A percentile compares a stretch with the other conserved stretches of the same genome.
phyloP scores from a whole-genome alignment of 1,140 invertebrate genomes.

The Helicoverpa armigera region DNA sequence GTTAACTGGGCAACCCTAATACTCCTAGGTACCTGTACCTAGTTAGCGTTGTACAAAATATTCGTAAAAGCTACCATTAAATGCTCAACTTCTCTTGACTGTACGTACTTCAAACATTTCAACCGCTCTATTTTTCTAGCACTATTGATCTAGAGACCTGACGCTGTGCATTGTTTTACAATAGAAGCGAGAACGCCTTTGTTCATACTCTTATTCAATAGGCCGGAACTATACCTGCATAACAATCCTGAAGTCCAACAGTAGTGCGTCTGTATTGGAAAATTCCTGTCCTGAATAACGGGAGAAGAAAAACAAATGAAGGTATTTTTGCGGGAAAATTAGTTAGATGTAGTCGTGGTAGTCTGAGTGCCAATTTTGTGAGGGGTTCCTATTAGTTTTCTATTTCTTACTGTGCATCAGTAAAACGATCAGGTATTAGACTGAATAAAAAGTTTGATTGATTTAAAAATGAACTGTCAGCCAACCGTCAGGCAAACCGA shows the following conservation, averaged over 20 bases:
- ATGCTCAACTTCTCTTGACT: not conserved
- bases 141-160: not conserved
- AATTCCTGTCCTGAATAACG: not conserved
- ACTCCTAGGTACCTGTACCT: too few species aligned
- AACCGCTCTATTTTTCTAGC: not conserved
- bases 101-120: not conserved
- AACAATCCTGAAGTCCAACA: too few species aligned
- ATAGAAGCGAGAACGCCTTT: conserved; percentile 6
- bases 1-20: too few species aligned
- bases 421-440: too few species aligned
- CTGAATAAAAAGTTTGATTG: too few species aligned
- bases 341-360: too few species aligned
- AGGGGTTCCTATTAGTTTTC: too few species aligned
- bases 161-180: conserved; percentile 9
- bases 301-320: conserved; percentile 20
- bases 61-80: not conserved
- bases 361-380: too few species aligned
- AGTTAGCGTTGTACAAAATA: too few species aligned
- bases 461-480: too few species aligned
- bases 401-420: too few species aligned
- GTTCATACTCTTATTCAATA: conserved; percentile 8
- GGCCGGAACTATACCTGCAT: not conserved
- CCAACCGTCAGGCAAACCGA: too few species aligned
- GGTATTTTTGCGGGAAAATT: not conserved
- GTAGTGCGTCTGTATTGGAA: not conserved